Base-by-base conservation (phyloP, 2,113 vertebrate species). In the Pampusana beccarii region DNA sequence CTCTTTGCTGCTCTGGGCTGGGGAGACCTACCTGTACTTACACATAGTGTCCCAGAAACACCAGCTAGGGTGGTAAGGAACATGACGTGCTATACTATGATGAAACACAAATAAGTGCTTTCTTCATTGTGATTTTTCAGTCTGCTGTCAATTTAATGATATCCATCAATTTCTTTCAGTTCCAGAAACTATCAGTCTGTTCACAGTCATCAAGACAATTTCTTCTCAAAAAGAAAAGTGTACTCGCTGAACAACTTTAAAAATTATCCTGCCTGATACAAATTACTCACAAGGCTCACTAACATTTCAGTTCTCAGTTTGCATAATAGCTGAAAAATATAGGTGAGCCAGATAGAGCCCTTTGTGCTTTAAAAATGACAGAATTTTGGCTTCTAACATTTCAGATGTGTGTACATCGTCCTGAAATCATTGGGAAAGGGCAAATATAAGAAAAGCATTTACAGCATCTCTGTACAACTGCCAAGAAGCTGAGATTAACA, bases 241-340 rank as follows among this genome's bases (percentile, higher is more conserved):
- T 95, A 75, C 87, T 93, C 77, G 67, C 86, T 40, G 64, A 90
- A 93, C 80, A 91, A 95, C 94, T 96, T 96, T 92, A 79, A 96
- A 97, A 97, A 97, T 91, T 94, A 91, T 75, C 88, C 86, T 93
- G 53, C 60, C 53, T 91, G 85, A 91, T 95, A 84, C 25, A 36
- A 92, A 95, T 98, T 97, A 94, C 94, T 96, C 95, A 93, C 83
- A 93, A 96, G 95, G 81, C 92, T 97, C 48, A 28, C 98, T 97
- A 97, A 94, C 83, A 94, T 97, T 96, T 97, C 92, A 95, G 86
- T 94, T 97, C 87, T 97, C 56, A 12, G 46, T 95, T 90, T 96
- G 84, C 80, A 82, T 95, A 97, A 97, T 93, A 97, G 89, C 80
- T 93, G 80, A 95, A 96, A 98, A 97, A 97, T 92, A 93, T 17